Evolutionary conservation across 2,888 invertebrate species (phyloP).

Genomic region (Harpalus rufipes): DNA sequence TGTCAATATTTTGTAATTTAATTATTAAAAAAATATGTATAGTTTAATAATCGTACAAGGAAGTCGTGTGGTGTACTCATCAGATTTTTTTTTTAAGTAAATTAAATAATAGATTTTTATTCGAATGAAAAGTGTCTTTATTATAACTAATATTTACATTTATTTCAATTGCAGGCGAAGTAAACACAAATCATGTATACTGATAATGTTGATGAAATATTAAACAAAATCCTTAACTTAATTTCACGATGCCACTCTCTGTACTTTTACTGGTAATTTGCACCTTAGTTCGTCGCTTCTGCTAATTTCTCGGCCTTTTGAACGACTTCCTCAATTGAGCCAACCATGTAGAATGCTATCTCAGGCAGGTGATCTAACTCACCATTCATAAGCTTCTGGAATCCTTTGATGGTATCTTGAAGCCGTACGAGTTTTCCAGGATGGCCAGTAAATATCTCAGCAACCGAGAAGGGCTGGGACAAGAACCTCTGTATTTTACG

Average conservation of each 20-base stretch:
- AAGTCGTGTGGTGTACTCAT: too few relatives aligned
- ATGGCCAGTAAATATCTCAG: slow-evolving; percentile 99
- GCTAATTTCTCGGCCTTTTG: slow-evolving; percentile 88
- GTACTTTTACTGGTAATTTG: slow-evolving; percentile 9
- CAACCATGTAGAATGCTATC: slow-evolving; percentile 99
- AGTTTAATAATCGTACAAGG: too few relatives aligned
- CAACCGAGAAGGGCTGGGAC: slow-evolving; percentile 97
- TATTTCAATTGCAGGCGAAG: slow-evolving; percentile 60
- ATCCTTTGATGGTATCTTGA: slow-evolving; percentile 94
- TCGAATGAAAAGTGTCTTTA: too few relatives aligned
- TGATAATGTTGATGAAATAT: slow-evolving; percentile 39
- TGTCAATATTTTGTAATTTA: too few relatives aligned
- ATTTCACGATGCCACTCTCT: too few relatives aligned
- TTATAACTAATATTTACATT: slow-evolving; percentile 65
- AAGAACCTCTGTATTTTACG: slow-evolving; percentile 99
- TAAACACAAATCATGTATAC: slow-evolving; percentile 22
- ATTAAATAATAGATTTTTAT: too few relatives aligned
- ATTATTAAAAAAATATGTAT: too few relatives aligned
- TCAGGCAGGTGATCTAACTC: slow-evolving; percentile 98
- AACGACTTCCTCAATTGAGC: slow-evolving; percentile 96
- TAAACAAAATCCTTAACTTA: too few relatives aligned
- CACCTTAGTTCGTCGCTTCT: slow-evolving; percentile 73
- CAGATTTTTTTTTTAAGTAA: too few relatives aligned
- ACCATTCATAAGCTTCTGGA: slow-evolving; percentile 91
- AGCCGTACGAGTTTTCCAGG: slow-evolving; percentile 96